Conservation (phyloP, 2,113 vertebrate species). For the Aegithalos caudatus region DNA sequence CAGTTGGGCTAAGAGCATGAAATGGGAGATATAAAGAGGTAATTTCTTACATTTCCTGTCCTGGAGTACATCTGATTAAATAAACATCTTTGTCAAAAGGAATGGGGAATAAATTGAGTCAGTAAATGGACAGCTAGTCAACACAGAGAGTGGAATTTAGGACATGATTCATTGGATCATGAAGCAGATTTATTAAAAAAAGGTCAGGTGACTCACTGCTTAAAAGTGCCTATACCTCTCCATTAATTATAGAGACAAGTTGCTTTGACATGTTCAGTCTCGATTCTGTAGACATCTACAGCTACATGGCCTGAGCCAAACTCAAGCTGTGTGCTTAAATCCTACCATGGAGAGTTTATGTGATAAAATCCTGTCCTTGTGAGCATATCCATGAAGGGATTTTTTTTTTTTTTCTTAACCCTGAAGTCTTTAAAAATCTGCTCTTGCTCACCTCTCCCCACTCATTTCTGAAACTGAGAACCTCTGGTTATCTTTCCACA, state of each 20-base stretch:
- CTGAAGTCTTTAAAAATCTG: background rate
- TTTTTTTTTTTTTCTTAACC: background rate
- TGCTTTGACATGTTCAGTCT: background rate
- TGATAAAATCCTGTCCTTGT: background rate
- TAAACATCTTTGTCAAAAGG: conserved; percentile 4
- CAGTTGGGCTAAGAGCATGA: background rate
- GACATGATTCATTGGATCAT: conserved; percentile 33
- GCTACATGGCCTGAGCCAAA: background rate
- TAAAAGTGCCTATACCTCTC: background rate
- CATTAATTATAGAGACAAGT: background rate
- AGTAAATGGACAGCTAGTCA: conserved; percentile 35
- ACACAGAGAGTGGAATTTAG: background rate
- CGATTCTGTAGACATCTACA: background rate
- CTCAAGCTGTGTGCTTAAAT: background rate
- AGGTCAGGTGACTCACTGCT: conserved; percentile 21
- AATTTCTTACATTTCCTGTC: background rate
- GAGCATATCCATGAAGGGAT: background rate
- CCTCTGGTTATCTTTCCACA: background rate
- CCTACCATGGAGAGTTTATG: background rate
- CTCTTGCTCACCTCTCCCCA: background rate
- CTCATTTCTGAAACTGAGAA: conserved; percentile 13
- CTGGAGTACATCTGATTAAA: conserved; percentile 23
- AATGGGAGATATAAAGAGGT: background rate
- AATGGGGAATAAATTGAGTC: background rate
- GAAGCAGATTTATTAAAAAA: background rate